Base-by-base conservation (phyloP, 2,888 invertebrate species). In the Mythimna impura region DNA sequence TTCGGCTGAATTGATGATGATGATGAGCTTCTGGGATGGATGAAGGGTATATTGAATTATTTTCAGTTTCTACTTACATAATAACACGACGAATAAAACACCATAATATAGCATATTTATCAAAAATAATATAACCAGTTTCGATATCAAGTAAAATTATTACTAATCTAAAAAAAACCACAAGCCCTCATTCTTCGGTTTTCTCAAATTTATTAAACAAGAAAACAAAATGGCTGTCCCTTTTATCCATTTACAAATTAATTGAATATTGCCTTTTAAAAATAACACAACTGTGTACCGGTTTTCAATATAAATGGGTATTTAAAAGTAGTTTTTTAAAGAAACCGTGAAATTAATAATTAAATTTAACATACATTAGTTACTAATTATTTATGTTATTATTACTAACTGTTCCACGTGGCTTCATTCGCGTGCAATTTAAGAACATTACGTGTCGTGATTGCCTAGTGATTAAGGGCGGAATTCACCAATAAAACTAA, bases 281-380 rank as follows among this genome's bases (percentile, higher is more conserved):
- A 3, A 17, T 14, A 36, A 22, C 20, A 40, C 25, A 14, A 2
- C 3, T 0, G 9, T 10, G 10, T 14, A 10, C n/a, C 6, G 10
- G 4, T 34, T 47, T 69, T 69, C 65, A 69, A 40, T 36, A 34
- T 20, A 20, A 20, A 20, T 34, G 5, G 9, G 20, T 34, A 65
- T 25, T 14, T 25, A 14, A 25, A 34, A 7, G 7, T 14, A 22
- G 12, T 14, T 22, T 34, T 8, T 4, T 3, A 25, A 7, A 36
- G 1, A 2, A 57, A 25, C 71, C 68, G 22, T 71, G 71, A 71
- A 71, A 71, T 71, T 68, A 6, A 10, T 17, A 0, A 50, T 36
- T 67, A n/a, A 34, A 5, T 5, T n/a, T 66, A 17, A 57, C 47
- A 47, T n/a, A 14, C 10, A 43, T 25, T 36, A 36, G 9, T 36